Evolutionary conservation across 1,140 invertebrate genomes (phyloP).

Genomic region (Magallana angulata): DNA sequence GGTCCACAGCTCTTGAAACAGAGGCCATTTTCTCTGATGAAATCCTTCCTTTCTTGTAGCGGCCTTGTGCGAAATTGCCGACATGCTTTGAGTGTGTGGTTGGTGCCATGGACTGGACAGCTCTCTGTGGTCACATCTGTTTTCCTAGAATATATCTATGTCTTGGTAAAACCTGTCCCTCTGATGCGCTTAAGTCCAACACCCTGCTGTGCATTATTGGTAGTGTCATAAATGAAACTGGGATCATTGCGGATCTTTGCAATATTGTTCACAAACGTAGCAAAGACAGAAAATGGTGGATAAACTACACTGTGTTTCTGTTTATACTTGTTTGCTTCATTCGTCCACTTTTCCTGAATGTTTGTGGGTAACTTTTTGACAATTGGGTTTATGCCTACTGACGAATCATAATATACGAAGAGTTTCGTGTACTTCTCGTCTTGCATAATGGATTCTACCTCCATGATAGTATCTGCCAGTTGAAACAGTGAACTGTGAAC

Average conservation of each 20-base stretch:
- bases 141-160: background rate
- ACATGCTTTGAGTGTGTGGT: background rate
- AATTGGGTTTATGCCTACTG: constrained; percentile 36
- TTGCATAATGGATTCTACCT: constrained; percentile 50
- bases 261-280: constrained; percentile 53
- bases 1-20: constrained; percentile 51
- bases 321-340: constrained; percentile 40
- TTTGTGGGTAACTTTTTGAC: constrained; percentile 40
- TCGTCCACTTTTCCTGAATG: constrained; percentile 56
- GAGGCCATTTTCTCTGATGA: background rate
- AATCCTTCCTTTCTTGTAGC: background rate
- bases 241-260: constrained; percentile 51
- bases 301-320: constrained; percentile 19
- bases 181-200: background rate
- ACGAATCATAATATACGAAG: constrained; percentile 43
- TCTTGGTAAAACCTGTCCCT: background rate
- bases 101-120: background rate
- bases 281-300: constrained; percentile 55
- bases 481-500: constrained; percentile 45
- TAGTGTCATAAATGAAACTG: constrained; percentile 46
- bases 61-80: background rate
- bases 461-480: constrained; percentile 44
- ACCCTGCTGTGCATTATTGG: background rate
- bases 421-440: constrained; percentile 28
- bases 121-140: background rate